Base-by-base conservation (phyloP, 2,113 vertebrate genomes). In the Urocynchramus pylzowi region DNA sequence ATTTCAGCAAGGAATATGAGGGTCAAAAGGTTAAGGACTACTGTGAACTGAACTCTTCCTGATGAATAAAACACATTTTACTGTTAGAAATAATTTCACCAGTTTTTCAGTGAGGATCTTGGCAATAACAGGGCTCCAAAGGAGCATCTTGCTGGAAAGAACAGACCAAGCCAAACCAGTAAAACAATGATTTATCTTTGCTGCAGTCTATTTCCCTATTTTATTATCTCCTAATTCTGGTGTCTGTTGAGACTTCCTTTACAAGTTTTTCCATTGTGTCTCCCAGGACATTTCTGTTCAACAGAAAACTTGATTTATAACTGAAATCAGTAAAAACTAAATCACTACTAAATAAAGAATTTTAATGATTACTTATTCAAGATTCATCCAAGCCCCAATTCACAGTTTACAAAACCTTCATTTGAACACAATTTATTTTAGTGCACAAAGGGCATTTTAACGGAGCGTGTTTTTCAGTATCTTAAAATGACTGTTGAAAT, bases 331-430 rank as follows among this genome's bases (percentile, higher is more conserved):
- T 86, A 54, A 88, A 94, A 42, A 69, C 4, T 37, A 96, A 93
- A 80, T 94, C 41, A 37, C 35, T 87, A 39, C 9, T 92, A 83
- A 95, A 80, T 88, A 90, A 92, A 93, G 10, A n/a, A 73, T 87
- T 97, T 93, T 92, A 96, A 84, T 94, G 70, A 95, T 90, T 87
- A 84, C 18, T 45, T 83, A 26, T 44, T n/a, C n/a, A 65, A 73
- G 17, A 27, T 80, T 94, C 64, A 86, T 87, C 17, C 39, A 54
- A 95, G 68, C 27, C 52, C 88, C 13, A 47, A 92, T 84, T 90
- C 61, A 80, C 33, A 57, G 26, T 92, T 97, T 96, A 89, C 17
- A 95, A 95, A 91, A 84, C 3, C 7, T 90, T 71, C 63, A 31
- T 64, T 93, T 89, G 59, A 94, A 71, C n/a, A 45, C 27, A 79